Evolutionary conservation across 2,888 invertebrate genomes (phyloP), one percentile per base, ranked within the genome.

Genomic region (Pseudococcus viburni): DNA sequence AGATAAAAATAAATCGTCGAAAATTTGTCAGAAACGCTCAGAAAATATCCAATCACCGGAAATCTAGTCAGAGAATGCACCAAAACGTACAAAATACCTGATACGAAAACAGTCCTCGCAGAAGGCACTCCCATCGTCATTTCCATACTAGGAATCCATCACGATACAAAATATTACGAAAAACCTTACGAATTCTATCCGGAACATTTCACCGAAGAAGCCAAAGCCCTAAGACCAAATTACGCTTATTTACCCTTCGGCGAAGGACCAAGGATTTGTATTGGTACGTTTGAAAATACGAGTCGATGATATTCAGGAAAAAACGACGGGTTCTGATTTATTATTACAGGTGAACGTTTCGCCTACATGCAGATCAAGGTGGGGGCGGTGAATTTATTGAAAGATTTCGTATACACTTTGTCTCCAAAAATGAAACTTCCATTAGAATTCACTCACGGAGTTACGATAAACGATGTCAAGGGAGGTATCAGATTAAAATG

Each of bases 1-100:
- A 64, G 15, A 12, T 17, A 0, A 15, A 1, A 17, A 51, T 17
- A 17, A 51, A 1, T 51, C 26, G 26, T 51, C 17, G 17, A 51
- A 51, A 51, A 42, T 5, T 26, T 33, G 39, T 17, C 91, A 93
- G 94, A 94, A 91, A 93, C 94, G 1, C 91, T 94, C 89, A 91
- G 94, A 80, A 93, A 94, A 91, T 93, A 94, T 90, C 94, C 94
- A 8, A 93, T 94, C 8, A 93, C 93, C 0, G 92, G 93, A 0
- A 91, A 93, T 22, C 91, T 93, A 86, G 91, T 92, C 15, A 91
- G 94, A 68, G 92, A 92, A 90, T 93, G 93, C 90, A 93, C 93
- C 17, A 91, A 92, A 89, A 91, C 91, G 15, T 94, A 93, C 90
- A 91, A 90, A 88, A 91, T 94, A 89, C 93, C 93, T 0, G 92